These are phyloP conservation scores for Pogonocherus hispidulus DNA, from an alignment of 2,888 invertebrate species.

Conservation along the genomic window DNA sequence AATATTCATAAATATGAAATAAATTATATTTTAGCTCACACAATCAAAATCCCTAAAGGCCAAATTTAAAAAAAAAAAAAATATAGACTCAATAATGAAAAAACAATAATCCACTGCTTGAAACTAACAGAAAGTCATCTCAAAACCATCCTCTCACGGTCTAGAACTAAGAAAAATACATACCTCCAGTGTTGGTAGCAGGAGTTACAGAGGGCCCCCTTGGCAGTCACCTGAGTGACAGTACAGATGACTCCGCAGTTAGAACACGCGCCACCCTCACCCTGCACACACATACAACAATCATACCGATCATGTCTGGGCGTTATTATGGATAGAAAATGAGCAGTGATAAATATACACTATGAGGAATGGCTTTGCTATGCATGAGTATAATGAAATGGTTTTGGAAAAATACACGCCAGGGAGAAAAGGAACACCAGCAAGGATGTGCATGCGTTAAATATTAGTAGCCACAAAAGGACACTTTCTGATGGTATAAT, in stretches of 20 bases:
- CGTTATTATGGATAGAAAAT: conserved; percentile 29
- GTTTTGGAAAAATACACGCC: background rate
- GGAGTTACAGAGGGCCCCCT: conserved; percentile 85
- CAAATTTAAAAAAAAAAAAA: no score
- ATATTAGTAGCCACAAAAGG: conserved; percentile 22
- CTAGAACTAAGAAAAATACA: conserved; percentile 60
- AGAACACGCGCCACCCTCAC: conserved; percentile 69
- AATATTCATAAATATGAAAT: no score
- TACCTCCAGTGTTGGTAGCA: conserved; percentile 91
- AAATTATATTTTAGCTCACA: no score
- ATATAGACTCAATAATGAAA: background rate
- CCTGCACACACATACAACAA: conserved; percentile 67
- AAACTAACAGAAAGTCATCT: conserved; percentile 24
- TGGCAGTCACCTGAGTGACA: conserved; percentile 80
- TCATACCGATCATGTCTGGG: conserved; percentile 62
- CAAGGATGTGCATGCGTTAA: conserved; percentile 23
- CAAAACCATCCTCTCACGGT: conserved; percentile 10
- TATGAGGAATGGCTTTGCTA: conserved; percentile 4
- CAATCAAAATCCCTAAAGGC: no score
- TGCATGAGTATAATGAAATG: conserved; percentile 10
- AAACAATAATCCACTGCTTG: conserved; percentile 13
- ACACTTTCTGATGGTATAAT: conserved; percentile 34
- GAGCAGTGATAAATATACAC: conserved; percentile 24
- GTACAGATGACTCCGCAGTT: conserved; percentile 83
- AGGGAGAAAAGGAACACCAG: background rate